phyloP scores from a whole-genome alignment of 2,888 invertebrate species.

The Tinea semifulvella region DNA sequence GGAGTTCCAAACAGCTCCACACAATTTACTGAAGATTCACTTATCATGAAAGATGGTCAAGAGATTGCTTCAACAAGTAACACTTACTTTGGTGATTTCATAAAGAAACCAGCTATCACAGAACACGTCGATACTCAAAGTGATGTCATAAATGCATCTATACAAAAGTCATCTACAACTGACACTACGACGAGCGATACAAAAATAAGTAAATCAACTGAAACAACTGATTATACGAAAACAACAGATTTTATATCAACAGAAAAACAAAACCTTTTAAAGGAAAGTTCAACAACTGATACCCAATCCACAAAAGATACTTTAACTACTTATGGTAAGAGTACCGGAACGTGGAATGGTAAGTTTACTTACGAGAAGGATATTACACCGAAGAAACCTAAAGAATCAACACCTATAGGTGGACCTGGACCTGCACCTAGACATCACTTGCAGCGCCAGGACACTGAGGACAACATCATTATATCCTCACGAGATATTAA shows the following conservation, averaged over 20 bases:
- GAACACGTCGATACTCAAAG: slow-evolving; percentile 30
- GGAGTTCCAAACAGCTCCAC: slow-evolving; percentile 57
- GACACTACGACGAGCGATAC: neutral
- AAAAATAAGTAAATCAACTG: neutral
- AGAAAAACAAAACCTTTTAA: slow-evolving; percentile 55
- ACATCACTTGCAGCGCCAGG: slow-evolving; percentile 54
- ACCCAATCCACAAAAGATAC: slow-evolving; percentile 36
- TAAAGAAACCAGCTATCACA: slow-evolving; percentile 49
- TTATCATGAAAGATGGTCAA: slow-evolving; percentile 50
- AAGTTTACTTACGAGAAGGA: slow-evolving; percentile 63
- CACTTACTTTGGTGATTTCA: slow-evolving; percentile 53
- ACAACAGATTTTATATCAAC: slow-evolving; percentile 48
- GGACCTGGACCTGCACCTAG: slow-evolving; percentile 41
- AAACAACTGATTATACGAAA: slow-evolving; percentile 28
- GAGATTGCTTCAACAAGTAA: slow-evolving; percentile 53
- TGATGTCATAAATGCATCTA: neutral
- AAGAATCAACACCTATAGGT: slow-evolving; percentile 49
- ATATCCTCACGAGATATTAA: slow-evolving; percentile 56
- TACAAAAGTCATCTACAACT: neutral
- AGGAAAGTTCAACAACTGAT: slow-evolving; percentile 39
- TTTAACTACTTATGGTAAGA: slow-evolving; percentile 50
- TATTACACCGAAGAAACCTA: slow-evolving; percentile 42
- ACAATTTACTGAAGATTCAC: slow-evolving; percentile 48
- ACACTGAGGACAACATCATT: slow-evolving; percentile 59
- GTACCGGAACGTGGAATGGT: slow-evolving; percentile 66